These are phyloP conservation scores for Halesus radiatus DNA, from an alignment of 1,140 invertebrate species.

Conservation along the genomic window DNA sequence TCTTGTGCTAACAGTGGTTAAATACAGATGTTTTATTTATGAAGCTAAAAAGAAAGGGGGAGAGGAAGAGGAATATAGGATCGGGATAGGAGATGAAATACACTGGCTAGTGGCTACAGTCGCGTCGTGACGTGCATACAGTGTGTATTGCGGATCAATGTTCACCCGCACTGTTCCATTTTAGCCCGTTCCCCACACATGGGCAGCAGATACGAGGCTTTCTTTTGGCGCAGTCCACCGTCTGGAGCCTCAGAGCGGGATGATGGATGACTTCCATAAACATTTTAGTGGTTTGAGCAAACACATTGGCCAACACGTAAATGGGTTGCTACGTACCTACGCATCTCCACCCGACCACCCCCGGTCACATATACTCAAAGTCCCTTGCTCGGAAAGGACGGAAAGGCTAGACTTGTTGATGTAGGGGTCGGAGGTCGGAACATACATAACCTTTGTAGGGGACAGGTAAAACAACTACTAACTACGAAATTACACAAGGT, in stretches of 20 bases:
- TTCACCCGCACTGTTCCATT: background rate
- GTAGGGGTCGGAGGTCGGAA: constrained; percentile 1
- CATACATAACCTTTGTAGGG: background rate
- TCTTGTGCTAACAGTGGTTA: no score
- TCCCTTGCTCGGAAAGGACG: background rate
- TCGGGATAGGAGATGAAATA: no score
- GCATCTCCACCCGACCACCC: background rate
- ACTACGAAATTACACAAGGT: no score
- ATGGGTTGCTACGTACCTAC: background rate
- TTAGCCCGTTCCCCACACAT: background rate
- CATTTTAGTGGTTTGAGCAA: constrained; percentile 26
- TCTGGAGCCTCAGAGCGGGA: background rate
- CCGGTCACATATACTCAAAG: background rate
- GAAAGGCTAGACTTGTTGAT: background rate
- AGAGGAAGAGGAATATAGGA: no score
- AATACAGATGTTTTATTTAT: no score
- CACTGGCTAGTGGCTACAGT: no score
- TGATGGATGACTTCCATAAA: constrained; percentile 23
- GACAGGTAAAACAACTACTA: background rate
- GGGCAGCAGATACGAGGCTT: background rate
- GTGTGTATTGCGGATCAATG: no score
- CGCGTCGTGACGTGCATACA: no score
- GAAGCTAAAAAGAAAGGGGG: no score
- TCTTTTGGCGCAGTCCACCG: background rate
- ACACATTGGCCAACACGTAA: background rate